Conservation (phyloP, 2,113 vertebrate genomes). For the Melanerpes aurifrons region DNA sequence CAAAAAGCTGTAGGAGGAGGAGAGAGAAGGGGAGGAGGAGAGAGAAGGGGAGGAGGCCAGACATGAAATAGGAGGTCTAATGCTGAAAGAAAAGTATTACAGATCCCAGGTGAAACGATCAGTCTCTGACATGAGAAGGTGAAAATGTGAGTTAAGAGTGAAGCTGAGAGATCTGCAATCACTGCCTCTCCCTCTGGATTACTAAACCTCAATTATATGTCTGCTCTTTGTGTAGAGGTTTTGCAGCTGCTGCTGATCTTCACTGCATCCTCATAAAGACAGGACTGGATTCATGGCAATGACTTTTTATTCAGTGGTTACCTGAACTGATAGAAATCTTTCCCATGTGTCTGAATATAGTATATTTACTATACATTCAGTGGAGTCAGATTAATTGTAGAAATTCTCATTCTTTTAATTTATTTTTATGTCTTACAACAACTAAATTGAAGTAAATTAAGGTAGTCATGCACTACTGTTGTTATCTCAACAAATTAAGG, state of each 20-base stretch:
- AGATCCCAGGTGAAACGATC: not conserved
- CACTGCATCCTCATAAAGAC: not conserved
- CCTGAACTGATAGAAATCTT: not conserved
- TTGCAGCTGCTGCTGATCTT: not conserved
- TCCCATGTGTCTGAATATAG: not conserved
- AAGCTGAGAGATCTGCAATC: not conserved
- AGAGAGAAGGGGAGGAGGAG: not conserved
- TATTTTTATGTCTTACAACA: not conserved
- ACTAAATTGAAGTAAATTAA: not conserved
- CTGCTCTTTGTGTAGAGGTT: not conserved
- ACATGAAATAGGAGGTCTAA: not conserved
- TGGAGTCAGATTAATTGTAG: not conserved
- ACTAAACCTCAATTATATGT: not conserved
- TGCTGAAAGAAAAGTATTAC: not conserved
- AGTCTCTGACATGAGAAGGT: fast-evolving
- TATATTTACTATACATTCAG: not conserved
- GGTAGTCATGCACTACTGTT: not conserved
- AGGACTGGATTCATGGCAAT: not conserved
- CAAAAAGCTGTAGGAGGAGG: not conserved
- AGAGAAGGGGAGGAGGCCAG: not conserved
- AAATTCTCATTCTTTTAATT: not conserved
- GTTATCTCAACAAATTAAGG: not conserved
- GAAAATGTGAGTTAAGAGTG: not conserved
- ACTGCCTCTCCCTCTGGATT: not conserved
- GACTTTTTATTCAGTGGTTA: not conserved